phyloP scores from a whole-genome alignment of 2,797 vertebrate genomes.

The Meriones psammophilus region DNA sequence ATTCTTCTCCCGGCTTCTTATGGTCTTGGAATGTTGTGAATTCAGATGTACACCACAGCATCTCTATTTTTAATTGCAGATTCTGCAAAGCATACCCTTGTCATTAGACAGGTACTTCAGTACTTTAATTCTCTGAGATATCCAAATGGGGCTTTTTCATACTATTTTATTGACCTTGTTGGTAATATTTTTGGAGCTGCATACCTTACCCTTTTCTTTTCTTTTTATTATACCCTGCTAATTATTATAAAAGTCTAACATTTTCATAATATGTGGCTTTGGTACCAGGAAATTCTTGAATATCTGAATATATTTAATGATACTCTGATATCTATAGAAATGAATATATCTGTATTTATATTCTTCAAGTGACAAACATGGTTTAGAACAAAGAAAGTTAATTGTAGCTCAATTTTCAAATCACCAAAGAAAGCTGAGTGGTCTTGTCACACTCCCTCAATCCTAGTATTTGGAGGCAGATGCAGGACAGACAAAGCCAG shows the following conservation, averaged over 20 bases:
- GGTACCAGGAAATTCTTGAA: background rate
- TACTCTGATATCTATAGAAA: background rate
- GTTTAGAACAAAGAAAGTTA: background rate
- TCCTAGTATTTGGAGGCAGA: background rate
- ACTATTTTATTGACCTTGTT: background rate
- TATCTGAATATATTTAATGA: background rate
- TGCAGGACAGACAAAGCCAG: background rate
- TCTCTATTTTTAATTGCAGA: background rate
- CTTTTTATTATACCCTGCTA: background rate
- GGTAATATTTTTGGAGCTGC: background rate
- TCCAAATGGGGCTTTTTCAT: background rate
- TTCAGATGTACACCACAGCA: background rate
- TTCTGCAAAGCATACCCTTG: too few species aligned
- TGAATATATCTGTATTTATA: background rate
- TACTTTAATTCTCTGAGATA: background rate
- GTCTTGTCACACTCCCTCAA: background rate
- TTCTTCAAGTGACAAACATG: background rate
- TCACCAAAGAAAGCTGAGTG: background rate
- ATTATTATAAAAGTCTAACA: background rate
- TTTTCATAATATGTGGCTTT: background rate
- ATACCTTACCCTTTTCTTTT: background rate
- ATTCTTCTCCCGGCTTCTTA: background rate
- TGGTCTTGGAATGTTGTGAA: too few species aligned
- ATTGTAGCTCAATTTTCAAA: slow-evolving; percentile 10
- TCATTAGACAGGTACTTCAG: background rate